Evolutionary conservation across 2,797 vertebrate genomes (phyloP), one percentile per base, ranked within the genome.

Genomic region (Tachyglossus aculeatus): DNA sequence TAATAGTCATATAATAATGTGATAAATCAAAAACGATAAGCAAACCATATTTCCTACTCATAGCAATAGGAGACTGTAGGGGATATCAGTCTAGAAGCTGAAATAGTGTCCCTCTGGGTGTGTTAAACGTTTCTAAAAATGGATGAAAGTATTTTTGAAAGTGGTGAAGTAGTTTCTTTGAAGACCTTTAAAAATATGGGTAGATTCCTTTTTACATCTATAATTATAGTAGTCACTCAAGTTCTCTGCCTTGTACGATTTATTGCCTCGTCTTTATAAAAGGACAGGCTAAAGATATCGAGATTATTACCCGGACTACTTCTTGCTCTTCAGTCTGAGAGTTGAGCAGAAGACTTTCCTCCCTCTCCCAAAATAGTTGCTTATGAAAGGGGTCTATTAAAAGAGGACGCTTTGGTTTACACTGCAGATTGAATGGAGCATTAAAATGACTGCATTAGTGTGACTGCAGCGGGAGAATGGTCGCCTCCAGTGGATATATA

Each of bases 401-500:
- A 80, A 18, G 40, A 69, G 27, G 43, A 54, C 69, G 75, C 14
- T 58, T 39, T 72, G 79, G 74, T 87, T 88, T 66, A 29, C 21
- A 2, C 75, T 80, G 87, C 86, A 84, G 88, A 48, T 22, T 44
- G 87, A 75, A 67, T 3, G 62, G 73, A 80, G 77, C 82, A 2
- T 45, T 84, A 38, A 53, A 43, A 73, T 4, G 68, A 63, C 80
- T 70, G 82, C 47, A 47, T 84, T 77, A 68, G 67, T 37, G 37
- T 0, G 63, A 62, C 85, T 89, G 89, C 88, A 86, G 88, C 14
- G 25, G 70, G 83, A 77, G 44, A 67, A 77, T 3, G 75, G 68
- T 87, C 11, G 11, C 50, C 67, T 75, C 67, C 32, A 25, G 11
- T 54, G 67, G 32, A 55, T 79, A 69, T 9, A 3, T 3, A 45